Base-by-base conservation (phyloP, 2,797 vertebrate genomes). In the Erpetoichthys calabaricus region DNA sequence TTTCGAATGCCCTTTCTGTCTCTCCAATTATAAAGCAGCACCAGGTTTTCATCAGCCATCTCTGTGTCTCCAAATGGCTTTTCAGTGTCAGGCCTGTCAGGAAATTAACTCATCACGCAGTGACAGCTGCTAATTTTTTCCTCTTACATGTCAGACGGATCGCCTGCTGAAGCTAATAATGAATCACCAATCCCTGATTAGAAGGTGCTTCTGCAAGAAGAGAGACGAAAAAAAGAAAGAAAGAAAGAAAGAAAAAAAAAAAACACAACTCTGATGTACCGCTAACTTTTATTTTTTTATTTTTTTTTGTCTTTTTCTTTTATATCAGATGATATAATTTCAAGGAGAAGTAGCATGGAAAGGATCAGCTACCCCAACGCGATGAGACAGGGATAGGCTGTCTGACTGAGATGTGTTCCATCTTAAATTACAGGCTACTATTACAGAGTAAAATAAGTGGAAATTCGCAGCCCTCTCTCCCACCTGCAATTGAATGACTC, bases 61-160 rank as follows among this genome's bases (percentile, higher is more conserved):
- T 85, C 79, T 74, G 74, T 67, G 87, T 84, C 84, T 87, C 86
- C 81, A 87, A 89, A 87, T 82, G 83, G 80, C 82, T 86, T 85
- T 89, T 88, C 82, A 72, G 82, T 87, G 88, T 89, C 86, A 89
- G 83, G 83, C 85, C 88, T 90, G 88, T 93, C 91, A 93, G 92
- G 91, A 97, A 97, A 97, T 94, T 89, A 94, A 93, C 89, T 91
- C 91, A 86, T 95, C 91, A 91, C 63, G 75, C 82, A 64, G 77
- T 90, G 92, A 90, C 92, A 94, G 92, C 91, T 93, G 91, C 89
- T 94, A 94, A 93, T 94, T 94, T 90, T 86, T 88, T 78, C 85
- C 84, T 87, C 85, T 89, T 85, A 81, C 86, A 86, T 88, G 91
- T 93, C 91, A 91, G 87, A 88, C 79, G 77, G 88, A 86, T 87